Evolutionary conservation across 2,888 invertebrate genomes (phyloP).

Genomic region (Deilephila porcellus): DNA sequence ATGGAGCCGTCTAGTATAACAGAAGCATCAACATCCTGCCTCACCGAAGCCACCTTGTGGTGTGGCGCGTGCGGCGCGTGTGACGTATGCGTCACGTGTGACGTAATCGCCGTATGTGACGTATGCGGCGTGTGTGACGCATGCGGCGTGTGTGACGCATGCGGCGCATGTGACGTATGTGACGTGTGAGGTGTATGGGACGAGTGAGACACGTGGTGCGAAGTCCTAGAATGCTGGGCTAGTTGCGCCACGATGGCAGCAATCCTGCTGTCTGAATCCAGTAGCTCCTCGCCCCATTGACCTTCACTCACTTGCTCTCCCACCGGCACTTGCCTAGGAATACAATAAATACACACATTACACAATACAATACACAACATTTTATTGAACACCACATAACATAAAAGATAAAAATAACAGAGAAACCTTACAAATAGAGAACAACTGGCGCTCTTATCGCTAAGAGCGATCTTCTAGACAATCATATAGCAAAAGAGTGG

Average conservation of each 20-base stretch:
- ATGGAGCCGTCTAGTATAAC: conserved; percentile 72
- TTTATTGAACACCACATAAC: too few relatives aligned
- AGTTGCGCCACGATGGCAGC: conserved; percentile 75
- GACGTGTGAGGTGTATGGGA: conserved; percentile 16
- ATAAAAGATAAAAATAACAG: too few relatives aligned
- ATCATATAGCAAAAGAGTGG: too few relatives aligned
- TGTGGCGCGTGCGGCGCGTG: conserved; percentile 37
- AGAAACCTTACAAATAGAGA: too few relatives aligned
- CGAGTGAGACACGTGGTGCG: conserved; percentile 52
- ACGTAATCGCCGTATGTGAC: too few relatives aligned
- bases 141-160: too few relatives aligned
- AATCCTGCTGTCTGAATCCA: conserved; percentile 69
- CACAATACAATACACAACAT: too few relatives aligned
- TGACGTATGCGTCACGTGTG: too few relatives aligned
- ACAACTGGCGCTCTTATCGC: too few relatives aligned
- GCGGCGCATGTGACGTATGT: too few relatives aligned
- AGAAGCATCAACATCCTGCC: conserved; percentile 70
- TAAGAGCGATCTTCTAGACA: too few relatives aligned
- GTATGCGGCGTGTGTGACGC: too few relatives aligned
- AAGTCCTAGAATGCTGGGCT: conserved; percentile 55
- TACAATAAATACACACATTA: neutral
- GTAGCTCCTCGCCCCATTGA: conserved; percentile 72
- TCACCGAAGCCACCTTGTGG: conserved; percentile 64
- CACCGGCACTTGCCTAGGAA: conserved; percentile 66
- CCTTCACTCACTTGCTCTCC: conserved; percentile 68